These are phyloP conservation scores for Terrapene triunguis DNA, from an alignment of 2,113 vertebrate species.

Conservation along the genomic window DNA sequence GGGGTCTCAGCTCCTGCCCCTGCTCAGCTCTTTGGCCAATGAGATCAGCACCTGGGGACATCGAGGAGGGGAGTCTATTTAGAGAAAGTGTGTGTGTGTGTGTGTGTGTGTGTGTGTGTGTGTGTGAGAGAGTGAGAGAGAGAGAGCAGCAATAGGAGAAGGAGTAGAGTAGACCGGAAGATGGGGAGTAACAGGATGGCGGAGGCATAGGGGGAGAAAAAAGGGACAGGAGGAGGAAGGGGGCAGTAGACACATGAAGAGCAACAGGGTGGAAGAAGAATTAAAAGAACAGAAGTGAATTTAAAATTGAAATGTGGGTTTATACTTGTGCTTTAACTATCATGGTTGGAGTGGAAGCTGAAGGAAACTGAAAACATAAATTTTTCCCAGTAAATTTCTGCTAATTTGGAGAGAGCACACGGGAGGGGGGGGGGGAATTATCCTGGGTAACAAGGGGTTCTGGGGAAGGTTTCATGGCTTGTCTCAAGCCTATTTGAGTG, in stretches of 20 bases:
- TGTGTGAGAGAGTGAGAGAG: not conserved
- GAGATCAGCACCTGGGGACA: not conserved
- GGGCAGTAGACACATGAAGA: not conserved
- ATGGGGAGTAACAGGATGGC: not conserved
- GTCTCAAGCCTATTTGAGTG: not conserved
- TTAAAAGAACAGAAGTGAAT: not conserved
- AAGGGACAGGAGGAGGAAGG: not conserved
- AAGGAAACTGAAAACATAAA: not conserved
- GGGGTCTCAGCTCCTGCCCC: rapidly evolving
- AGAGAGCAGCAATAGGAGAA: not conserved
- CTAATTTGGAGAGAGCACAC: not conserved
- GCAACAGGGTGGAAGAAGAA: not conserved
- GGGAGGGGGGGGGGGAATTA: not conserved
- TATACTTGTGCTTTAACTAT: not conserved
- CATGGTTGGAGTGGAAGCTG: not conserved
- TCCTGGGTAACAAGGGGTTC: not conserved
- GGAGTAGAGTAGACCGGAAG: not conserved
- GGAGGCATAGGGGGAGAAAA: not conserved
- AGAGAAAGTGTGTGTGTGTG: rapidly evolving
- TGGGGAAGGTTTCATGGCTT: not conserved
- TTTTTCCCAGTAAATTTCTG: not conserved
- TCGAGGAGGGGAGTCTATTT: not conserved
- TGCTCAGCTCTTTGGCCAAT: not conserved
- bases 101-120: rapidly evolving
- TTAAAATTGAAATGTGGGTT: not conserved